Evolutionary conservation across 2,888 invertebrate species (phyloP).

Genomic region (Lamellibrachia satsuma): DNA sequence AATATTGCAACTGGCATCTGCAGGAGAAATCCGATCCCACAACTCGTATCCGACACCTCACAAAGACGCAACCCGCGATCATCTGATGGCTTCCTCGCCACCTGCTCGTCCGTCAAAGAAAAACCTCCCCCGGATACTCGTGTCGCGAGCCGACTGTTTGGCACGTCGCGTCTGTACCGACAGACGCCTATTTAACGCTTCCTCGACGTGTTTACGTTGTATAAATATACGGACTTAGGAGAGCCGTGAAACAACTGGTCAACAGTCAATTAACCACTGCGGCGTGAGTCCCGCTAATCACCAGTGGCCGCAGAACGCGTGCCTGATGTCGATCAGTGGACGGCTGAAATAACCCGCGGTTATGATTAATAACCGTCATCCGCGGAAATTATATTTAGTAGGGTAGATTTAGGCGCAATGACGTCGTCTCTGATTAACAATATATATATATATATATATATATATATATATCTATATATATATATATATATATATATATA

Average conservation of each 20-base stretch:
- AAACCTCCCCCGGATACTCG: background rate
- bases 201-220: background rate
- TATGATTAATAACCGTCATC: constrained; percentile 5
- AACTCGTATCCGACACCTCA: background rate
- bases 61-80: background rate
- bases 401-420: background rate
- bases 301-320: background rate
- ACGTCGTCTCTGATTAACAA: background rate
- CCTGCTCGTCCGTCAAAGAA: background rate
- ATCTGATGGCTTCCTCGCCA: background rate
- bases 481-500: no score
- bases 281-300: background rate
- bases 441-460: no score
- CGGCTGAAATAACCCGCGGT: background rate
- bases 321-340: background rate
- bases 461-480: no score
- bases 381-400: background rate
- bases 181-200: background rate
- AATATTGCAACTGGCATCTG: background rate
- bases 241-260: constrained; percentile 14
- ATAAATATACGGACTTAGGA: constrained; percentile 1
- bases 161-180: no score
- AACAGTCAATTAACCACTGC: background rate
- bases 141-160: no score
- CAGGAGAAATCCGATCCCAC: background rate